These are phyloP conservation scores for Columba janthina DNA, from an alignment of 2,113 vertebrate genomes.

Conservation along the genomic window DNA sequence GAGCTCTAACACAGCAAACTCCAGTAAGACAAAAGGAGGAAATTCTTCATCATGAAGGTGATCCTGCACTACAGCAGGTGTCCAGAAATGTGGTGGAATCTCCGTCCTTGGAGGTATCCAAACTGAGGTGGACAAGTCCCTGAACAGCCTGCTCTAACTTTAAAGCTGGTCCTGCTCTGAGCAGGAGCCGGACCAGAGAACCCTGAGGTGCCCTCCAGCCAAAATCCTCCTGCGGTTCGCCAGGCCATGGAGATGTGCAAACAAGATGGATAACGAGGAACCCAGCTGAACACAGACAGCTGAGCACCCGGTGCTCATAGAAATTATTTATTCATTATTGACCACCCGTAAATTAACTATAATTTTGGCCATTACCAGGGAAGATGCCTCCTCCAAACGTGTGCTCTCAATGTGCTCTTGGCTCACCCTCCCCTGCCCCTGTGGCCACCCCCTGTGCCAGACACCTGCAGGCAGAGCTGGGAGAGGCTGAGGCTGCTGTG, in stretches of 20 bases:
- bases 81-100: not conserved
- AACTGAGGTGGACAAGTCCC: no score
- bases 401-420: no score
- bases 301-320: not conserved
- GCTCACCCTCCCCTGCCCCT: not conserved
- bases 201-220: not conserved
- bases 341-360: not conserved
- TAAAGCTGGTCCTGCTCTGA: not conserved
- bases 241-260: not conserved
- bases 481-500: fast-evolving
- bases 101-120: no score
- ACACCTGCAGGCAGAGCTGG: not conserved
- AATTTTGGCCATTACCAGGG: not conserved
- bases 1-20: not conserved
- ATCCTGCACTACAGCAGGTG: not conserved
- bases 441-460: not conserved
- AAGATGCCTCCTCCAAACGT: not conserved
- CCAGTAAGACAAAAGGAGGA: not conserved
- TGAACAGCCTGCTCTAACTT: not conserved
- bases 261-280: not conserved
- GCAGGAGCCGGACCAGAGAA: not conserved
- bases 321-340: not conserved
- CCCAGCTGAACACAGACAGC: fast-evolving
- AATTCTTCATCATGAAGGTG: not conserved
- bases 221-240: not conserved